Base-by-base conservation (phyloP, 2,113 vertebrate genomes). In the Typhlomys cinereus region DNA sequence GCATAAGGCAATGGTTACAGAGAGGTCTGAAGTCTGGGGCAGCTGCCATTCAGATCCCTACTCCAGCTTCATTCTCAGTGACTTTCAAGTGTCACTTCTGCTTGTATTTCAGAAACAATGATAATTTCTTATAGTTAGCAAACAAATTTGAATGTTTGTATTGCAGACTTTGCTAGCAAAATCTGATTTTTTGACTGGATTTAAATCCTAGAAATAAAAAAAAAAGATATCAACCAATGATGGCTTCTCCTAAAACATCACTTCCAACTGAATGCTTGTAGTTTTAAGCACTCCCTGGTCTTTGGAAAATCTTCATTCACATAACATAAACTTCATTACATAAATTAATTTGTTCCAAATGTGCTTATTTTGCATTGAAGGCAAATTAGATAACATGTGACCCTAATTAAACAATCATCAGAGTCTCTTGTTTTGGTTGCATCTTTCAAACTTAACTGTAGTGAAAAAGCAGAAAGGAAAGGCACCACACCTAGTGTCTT, bases 121-220 rank as follows among this genome's bases (percentile, higher is more conserved):
- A 64, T 41, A 61, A 75, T 52, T 86, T 93, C 29, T n/a, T n/a
- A 92, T 88, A 93, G 76, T 86, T 71, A 89, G 90, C 89, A 74
- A 23, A 90, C 54, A 59, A 78, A 85, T 88, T 78, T 57, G 17
- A 75, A 34, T 39, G 31, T 62, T 31, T 89, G 67, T 39, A 11
- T 50, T 29, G 46, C 17, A 83, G 20, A 50, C 27, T n/a, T 95
- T 64, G 69, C 5, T 61, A 44, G 73, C 7, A 92, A 93, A 93
- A 88, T n/a, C 4, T 59, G 7, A 73, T 46, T 57, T 92, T 90
- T 85, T 79, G 2, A 71, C 39, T n/a, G 59, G 41, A 70, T 83
- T 93, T 78, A 82, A 91, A 86, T 69, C 7, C 54, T 70, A 31
- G 20, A 17, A 34, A 48, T 41, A 70, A 69, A 92, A 64, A 50